Conservation (phyloP, 2,888 invertebrate genomes). For the Oligia latruncula region DNA sequence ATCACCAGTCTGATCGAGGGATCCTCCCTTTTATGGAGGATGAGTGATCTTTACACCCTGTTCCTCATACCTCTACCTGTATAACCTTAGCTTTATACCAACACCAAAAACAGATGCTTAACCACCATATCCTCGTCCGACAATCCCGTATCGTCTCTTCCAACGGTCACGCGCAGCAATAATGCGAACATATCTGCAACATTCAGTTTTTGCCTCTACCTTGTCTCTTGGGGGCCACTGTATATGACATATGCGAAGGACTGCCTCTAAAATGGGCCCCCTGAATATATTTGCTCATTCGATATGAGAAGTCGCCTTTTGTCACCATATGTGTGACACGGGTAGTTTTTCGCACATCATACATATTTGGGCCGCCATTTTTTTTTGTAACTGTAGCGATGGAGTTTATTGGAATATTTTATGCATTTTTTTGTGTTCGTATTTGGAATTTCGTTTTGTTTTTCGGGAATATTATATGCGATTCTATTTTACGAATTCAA, state of each 20-base stretch:
- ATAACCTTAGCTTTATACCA: not conserved
- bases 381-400: constrained; percentile 40
- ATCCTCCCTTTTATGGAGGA: no score
- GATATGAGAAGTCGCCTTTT: constrained; percentile 85
- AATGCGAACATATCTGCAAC: constrained; percentile 89
- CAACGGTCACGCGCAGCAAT: constrained; percentile 77
- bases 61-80: no score
- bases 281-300: constrained; percentile 87
- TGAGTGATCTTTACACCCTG: no score
- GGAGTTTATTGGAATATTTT: constrained; percentile 56
- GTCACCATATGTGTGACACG: constrained; percentile 79
- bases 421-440: constrained; percentile 21
- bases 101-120: not conserved
- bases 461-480: not conserved
- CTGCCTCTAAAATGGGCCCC: constrained; percentile 83
- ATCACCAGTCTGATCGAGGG: no score
- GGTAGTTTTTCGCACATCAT: constrained; percentile 66
- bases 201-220: constrained; percentile 87
- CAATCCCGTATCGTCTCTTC: constrained; percentile 66
- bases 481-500: constrained; percentile 5
- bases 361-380: constrained; percentile 47
- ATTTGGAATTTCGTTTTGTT: constrained; percentile 26
- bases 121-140: not conserved
- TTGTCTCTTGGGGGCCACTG: constrained; percentile 84
- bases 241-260: constrained; percentile 87